phyloP scores from a whole-genome alignment of 2,888 invertebrate genomes.

The Melieria crassipennis region DNA sequence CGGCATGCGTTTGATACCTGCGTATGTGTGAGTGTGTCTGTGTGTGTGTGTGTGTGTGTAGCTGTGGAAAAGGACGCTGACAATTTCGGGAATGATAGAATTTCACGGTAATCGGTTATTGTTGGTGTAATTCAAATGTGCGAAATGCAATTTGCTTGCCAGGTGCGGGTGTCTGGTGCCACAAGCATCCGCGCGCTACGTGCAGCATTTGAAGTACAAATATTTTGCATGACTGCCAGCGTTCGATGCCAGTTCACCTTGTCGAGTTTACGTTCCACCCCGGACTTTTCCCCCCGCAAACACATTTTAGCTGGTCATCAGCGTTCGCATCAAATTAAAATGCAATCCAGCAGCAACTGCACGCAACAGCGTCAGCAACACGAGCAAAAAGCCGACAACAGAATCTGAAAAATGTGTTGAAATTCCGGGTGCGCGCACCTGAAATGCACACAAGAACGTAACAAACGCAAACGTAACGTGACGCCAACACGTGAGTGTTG shows the following conservation, averaged over 20 bases:
- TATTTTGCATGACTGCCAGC: too few species aligned
- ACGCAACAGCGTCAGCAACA: constrained; percentile 13
- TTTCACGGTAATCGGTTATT: neutral
- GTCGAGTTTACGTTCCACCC: too few species aligned
- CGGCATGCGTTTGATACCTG: too few species aligned
- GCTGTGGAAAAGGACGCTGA: neutral
- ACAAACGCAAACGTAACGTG: constrained; percentile 8
- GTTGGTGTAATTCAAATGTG: too few species aligned
- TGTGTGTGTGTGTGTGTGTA: too few species aligned
- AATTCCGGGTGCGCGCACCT: constrained; percentile 11
- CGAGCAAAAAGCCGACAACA: neutral
- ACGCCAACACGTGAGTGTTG: constrained; percentile 16
- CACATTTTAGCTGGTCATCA: neutral
- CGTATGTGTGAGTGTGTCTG: neutral
- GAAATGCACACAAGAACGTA: neutral
- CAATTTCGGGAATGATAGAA: neutral
- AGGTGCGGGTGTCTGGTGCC: too few species aligned
- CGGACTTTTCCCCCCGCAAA: neutral
- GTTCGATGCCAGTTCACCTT: too few species aligned
- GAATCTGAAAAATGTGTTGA: constrained; percentile 20
- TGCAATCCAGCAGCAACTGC: constrained; percentile 22
- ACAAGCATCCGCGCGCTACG: too few species aligned
- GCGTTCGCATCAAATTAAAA: constrained; percentile 2
- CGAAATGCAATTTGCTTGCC: too few species aligned
- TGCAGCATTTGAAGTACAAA: too few species aligned